Evolutionary conservation across 2,888 invertebrate species (phyloP), one percentile per base, ranked within the genome.

Genomic region (Melieria omissa): DNA sequence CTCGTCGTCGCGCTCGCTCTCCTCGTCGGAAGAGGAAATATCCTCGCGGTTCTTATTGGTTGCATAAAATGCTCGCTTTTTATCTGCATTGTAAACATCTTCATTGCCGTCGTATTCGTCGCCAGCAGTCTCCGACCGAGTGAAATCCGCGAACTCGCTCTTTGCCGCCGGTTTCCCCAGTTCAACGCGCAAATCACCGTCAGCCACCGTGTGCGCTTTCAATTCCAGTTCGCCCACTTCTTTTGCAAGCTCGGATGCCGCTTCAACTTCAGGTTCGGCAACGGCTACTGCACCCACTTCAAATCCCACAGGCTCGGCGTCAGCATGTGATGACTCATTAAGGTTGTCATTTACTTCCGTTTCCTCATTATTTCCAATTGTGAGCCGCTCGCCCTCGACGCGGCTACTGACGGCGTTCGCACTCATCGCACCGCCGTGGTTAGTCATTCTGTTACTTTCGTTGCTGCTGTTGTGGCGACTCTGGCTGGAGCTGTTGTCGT

Each of bases 11-110:
- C 74, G 75, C 6, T 46, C 63, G 14, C 76, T 74, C 14, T 83
- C 83, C 64, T 85, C 84, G 63, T 84, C 83, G 14, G 77, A 75
- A 2, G 84, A 84, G 29, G 82, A 80, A 57, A 81, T 66, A 63
- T 83, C 81, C 76, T 86, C 86, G 14, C 85, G 86, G 67, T 82
- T 79, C 58, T 66, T 73, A 41, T 68, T 67, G 65, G 29, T 63
- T 10, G 54, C 55, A 10, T 65, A 14, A 57, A 14, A 60, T 41
- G 66, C 44, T 14, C 12, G 42, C 16, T 65, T 29, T 65, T 76
- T 70, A 64, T 64, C 73, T 42, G 62, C 55, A 14, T 76, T 61
- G 29, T 71, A 68, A 52, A 63, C 55, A 46, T 72, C 73, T 10
- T 42, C 64, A 58, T 49, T 66, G 57, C 12, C 62, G 42, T 10